Evolutionary conservation across 2,888 invertebrate genomes (phyloP).

Genomic region (Rhamphomyia laevipes): DNA sequence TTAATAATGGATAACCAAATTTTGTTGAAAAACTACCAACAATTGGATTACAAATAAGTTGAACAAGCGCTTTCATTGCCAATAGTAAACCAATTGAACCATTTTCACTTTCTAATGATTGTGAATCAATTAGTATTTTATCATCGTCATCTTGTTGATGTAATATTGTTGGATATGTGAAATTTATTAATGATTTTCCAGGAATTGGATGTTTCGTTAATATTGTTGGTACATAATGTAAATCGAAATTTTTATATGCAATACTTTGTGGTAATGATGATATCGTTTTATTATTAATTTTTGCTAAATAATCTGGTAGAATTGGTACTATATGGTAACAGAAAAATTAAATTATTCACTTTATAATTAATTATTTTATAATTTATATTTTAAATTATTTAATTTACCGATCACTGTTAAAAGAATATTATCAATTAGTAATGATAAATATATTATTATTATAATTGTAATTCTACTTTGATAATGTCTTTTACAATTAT

Average conservation of each 20-base stretch:
- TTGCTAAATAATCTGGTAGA: conserved; percentile 61
- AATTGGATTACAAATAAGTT: conserved; percentile 63
- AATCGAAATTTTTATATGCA: conserved; percentile 27
- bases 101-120: conserved; percentile 43
- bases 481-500: neutral
- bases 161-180: conserved; percentile 21
- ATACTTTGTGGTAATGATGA: conserved; percentile 23
- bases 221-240: conserved; percentile 22
- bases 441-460: conserved; percentile 56
- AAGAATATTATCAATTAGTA: conserved; percentile 75
- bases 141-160: conserved; percentile 13
- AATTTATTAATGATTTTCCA: conserved; percentile 33
- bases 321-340: conserved; percentile 67
- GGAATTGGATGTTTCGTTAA: conserved; percentile 37
- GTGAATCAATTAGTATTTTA: conserved; percentile 7
- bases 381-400: neutral
- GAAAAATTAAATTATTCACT: neutral
- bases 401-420: conserved; percentile 77
- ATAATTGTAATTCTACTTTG: conserved; percentile 35
- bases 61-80: conserved; percentile 70
- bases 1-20: conserved; percentile 54
- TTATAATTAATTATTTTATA: neutral
- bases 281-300: conserved; percentile 38
- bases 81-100: conserved; percentile 54
- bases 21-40: conserved; percentile 56